These are phyloP conservation scores for Lithobates pipiens DNA, from an alignment of 2,797 vertebrate genomes.

Conservation along the genomic window DNA sequence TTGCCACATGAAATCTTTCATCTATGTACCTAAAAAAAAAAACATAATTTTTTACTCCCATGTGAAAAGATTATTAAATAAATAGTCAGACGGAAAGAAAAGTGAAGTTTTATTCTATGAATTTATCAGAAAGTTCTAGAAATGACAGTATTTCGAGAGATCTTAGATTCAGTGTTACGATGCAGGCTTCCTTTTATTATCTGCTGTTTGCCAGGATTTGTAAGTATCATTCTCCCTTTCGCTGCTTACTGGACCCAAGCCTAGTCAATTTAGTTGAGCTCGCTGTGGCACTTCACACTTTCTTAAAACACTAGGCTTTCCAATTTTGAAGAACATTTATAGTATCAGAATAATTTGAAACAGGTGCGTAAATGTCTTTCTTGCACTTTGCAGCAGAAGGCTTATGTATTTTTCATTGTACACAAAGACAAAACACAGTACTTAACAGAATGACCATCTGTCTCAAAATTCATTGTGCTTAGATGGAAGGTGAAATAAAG, in stretches of 20 bases:
- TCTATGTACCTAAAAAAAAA: constrained; percentile 32
- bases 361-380: constrained; percentile 75
- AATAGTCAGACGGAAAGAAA: constrained; percentile 13
- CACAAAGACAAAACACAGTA: constrained; percentile 66
- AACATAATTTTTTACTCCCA: neutral
- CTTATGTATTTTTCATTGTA: constrained; percentile 76
- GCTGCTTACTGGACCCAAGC: constrained; percentile 68
- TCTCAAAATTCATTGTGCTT: constrained; percentile 62
- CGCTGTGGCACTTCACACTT: constrained; percentile 68
- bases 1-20: constrained; percentile 35
- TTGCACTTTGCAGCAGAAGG: constrained; percentile 74
- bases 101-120: constrained; percentile 41
- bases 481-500: constrained; percentile 62
- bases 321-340: constrained; percentile 73
- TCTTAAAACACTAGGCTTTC: constrained; percentile 70
- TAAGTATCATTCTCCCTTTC: constrained; percentile 65
- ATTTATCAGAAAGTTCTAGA: constrained; percentile 59
- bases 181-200: constrained; percentile 62
- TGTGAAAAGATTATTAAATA: constrained; percentile 26
- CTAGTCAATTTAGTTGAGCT: constrained; percentile 68
- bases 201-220: constrained; percentile 64
- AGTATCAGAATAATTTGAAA: constrained; percentile 72
- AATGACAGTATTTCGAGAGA: constrained; percentile 57
- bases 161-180: constrained; percentile 62
- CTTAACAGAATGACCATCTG: constrained; percentile 74